Evolutionary conservation across 2,888 invertebrate species (phyloP).

Genomic region (Aspidiotus destructor): DNA sequence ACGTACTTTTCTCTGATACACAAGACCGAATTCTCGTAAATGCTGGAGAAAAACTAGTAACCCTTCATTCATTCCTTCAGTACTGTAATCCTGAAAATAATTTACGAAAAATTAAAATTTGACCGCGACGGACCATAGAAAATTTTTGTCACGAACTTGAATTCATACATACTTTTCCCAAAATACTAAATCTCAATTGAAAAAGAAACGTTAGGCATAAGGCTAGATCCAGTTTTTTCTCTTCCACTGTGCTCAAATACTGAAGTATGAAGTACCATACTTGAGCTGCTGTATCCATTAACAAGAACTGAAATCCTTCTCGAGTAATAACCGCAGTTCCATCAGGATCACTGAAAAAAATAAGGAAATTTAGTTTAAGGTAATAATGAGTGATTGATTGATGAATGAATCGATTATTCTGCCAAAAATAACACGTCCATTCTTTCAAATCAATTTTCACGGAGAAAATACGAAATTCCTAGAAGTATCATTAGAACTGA

Average conservation of each 20-base stretch:
- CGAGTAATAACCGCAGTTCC: conserved; percentile 80
- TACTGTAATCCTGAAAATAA: conserved; percentile 75
- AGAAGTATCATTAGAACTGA: too few species aligned
- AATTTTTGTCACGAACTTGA: background rate
- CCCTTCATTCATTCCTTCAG: conserved; percentile 81
- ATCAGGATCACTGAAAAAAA: conserved; percentile 61
- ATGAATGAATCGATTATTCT: too few species aligned
- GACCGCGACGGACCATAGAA: background rate
- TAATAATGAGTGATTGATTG: too few species aligned
- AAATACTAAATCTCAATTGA: conserved; percentile 86
- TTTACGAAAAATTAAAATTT: conserved; percentile 4
- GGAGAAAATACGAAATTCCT: too few species aligned
- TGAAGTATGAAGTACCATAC: conserved; percentile 97
- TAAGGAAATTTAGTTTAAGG: background rate
- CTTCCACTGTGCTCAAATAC: conserved; percentile 85
- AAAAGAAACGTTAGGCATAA: conserved; percentile 93
- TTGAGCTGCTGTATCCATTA: conserved; percentile 86
- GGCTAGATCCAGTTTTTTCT: conserved; percentile 72
- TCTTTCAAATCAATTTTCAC: background rate
- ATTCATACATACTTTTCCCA: conserved; percentile 64
- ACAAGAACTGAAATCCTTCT: conserved; percentile 92
- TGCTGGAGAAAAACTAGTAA: conserved; percentile 87
- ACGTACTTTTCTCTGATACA: conserved; percentile 83
- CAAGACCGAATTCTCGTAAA: conserved; percentile 90
- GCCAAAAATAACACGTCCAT: too few species aligned